Evolutionary conservation across 2,888 invertebrate genomes (phyloP).

Genomic region (Prionchulus punctatus): DNA sequence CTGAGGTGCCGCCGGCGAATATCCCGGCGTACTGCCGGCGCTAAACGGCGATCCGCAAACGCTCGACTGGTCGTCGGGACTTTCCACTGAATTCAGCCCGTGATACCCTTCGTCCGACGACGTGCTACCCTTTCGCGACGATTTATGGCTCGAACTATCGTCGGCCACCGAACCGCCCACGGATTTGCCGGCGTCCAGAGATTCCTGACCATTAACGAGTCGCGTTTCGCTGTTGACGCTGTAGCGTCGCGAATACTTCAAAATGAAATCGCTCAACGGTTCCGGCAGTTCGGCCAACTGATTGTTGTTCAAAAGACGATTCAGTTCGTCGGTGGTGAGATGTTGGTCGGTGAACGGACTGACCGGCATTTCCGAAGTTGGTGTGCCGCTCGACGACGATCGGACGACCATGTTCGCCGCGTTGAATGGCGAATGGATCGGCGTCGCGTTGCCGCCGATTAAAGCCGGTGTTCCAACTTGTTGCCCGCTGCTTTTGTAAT

Average conservation of each 20-base stretch:
- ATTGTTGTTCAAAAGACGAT: background rate
- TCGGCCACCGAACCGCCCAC: background rate
- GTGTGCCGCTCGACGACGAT: too few relatives aligned
- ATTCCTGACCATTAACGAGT: background rate
- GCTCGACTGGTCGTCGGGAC: background rate
- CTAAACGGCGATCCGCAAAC: background rate
- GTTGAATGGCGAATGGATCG: too few relatives aligned
- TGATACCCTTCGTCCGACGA: too few relatives aligned
- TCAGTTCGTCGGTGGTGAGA: background rate
- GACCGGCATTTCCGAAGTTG: too few relatives aligned
- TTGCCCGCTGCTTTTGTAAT: too few relatives aligned
- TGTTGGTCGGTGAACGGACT: background rate
- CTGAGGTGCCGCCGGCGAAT: background rate
- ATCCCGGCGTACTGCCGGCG: background rate
- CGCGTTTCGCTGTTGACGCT: background rate
- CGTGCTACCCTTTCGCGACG: background rate
- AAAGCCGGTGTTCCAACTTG: too few relatives aligned
- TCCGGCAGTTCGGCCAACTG: slow-evolving; percentile 23
- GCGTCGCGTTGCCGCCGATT: too few relatives aligned
- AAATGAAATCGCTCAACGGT: slow-evolving; percentile 28
- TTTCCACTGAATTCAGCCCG: background rate
- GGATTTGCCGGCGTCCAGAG: background rate
- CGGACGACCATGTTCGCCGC: too few relatives aligned
- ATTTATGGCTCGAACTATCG: too few relatives aligned
- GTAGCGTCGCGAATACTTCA: slow-evolving; percentile 26